Evolutionary conservation across 2,888 invertebrate genomes (phyloP), one percentile per base, ranked within the genome.

Genomic region (Sphinx pinastri): DNA sequence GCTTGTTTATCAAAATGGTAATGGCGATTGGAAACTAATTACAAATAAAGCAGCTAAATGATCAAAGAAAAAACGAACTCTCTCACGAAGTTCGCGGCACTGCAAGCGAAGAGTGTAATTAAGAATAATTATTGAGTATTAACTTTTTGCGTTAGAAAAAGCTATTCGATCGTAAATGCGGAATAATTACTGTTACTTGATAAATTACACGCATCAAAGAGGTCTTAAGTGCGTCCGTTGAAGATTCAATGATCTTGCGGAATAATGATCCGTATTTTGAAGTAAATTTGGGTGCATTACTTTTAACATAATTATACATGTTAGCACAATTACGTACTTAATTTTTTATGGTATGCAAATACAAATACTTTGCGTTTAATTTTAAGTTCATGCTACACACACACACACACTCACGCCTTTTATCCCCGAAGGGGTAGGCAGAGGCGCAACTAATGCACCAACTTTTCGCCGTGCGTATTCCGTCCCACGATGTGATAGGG

Each of bases 61-160:
- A 74, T 68, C 69, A 51, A 71, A 69, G 54, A 80, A 81, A 80
- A 79, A 80, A 72, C 71, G 58, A 68, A 73, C 71, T 80, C 78
- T 85, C 86, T 79, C 85, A 84, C 81, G 80, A 76, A 72, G 72
- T 71, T 76, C 72, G 78, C 80, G 83, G 84, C 84, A 80, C 77
- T 78, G 74, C 72, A 58, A 75, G 78, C 81, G 81, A 79, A 80
- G 76, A 76, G 76, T 75, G 82, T 79, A 86, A 90, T 91, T 90
- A 89, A 76, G 82, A 76, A 79, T 87, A 86, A 91, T 90, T 89
- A 88, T 82, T 79, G 81, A 71, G 81, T 78, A 86, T 86, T 85
- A 81, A 80, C 82, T 89, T 89, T 86, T 88, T 89, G 86, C 83
- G 81, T 86, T 86, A 84, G 86, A 85, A 82, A 85, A 77, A 63